phyloP scores from a whole-genome alignment of 2,888 invertebrate species.

The Encarsia formosa region DNA sequence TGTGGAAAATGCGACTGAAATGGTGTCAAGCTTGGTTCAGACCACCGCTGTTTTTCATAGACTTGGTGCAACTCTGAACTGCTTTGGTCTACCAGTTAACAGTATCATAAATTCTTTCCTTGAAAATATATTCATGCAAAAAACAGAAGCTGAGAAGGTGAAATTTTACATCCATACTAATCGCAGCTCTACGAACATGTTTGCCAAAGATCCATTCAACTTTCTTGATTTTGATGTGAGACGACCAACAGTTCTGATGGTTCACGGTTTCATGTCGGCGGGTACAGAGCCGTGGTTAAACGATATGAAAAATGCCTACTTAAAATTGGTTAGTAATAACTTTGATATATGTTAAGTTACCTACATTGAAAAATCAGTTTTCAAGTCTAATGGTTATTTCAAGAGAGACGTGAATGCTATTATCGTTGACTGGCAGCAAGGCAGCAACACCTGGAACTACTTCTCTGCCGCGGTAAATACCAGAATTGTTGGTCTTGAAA shows the following conservation, averaged over 20 bases:
- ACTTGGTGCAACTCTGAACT: conserved; percentile 3
- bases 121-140: conserved; percentile 1
- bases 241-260: conserved; percentile 58
- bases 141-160: conserved; percentile 7
- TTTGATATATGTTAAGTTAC: too few species aligned
- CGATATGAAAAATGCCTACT: conserved; percentile 58
- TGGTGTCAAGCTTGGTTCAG: too few species aligned
- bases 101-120: background rate
- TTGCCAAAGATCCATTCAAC: too few species aligned
- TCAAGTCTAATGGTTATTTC: too few species aligned
- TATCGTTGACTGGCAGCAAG: conserved; percentile 63
- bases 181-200: background rate
- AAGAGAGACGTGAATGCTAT: conserved; percentile 58
- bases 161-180: conserved; percentile 4
- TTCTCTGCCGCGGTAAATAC: conserved; percentile 61
- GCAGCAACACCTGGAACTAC: conserved; percentile 62
- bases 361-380: too few species aligned
- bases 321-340: too few species aligned
- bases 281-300: conserved; percentile 59
- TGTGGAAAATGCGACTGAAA: too few species aligned
- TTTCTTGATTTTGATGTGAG: conserved; percentile 51
- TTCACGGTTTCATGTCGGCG: conserved; percentile 63
- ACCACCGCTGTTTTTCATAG: background rate
- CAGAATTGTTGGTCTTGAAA: conserved; percentile 56
- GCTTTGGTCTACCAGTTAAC: conserved; percentile 18